A percentile compares a stretch with the other conserved stretches of the same genome.
Evolutionary conservation across 2,797 vertebrate species (phyloP).

Genomic region (Cercopithecus petaurista): DNA sequence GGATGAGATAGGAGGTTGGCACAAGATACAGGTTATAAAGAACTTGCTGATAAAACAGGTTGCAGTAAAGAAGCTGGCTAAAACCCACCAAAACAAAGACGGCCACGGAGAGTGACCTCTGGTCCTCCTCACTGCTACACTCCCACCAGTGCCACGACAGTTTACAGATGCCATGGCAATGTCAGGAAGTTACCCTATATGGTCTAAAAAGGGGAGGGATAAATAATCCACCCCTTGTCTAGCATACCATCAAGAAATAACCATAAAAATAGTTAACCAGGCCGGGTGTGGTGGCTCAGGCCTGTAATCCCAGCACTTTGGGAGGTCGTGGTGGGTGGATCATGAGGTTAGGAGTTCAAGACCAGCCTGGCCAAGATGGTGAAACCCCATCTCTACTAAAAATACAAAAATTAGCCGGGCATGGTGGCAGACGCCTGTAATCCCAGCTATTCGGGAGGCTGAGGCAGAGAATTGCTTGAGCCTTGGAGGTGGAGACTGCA

Average conservation of each 20-base stretch:
- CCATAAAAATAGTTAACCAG: background rate
- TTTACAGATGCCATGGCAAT: background rate
- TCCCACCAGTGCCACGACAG: background rate
- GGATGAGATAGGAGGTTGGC: background rate
- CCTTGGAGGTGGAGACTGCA: too few relatives aligned
- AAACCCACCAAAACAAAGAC: background rate
- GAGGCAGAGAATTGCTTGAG: too few relatives aligned
- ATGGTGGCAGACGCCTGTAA: too few relatives aligned
- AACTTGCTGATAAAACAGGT: background rate
- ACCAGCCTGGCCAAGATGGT: too few relatives aligned
- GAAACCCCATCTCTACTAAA: too few relatives aligned
- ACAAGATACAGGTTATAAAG: background rate
- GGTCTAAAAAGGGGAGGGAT: background rate
- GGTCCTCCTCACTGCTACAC: background rate
- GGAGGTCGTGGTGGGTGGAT: too few relatives aligned
- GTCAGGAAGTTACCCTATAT: background rate
- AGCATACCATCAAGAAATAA: background rate
- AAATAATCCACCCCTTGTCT: background rate
- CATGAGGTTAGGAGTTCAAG: too few relatives aligned
- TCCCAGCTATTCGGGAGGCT: too few relatives aligned
- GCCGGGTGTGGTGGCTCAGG: too few relatives aligned
- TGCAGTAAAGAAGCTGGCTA: background rate
- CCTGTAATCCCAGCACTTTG: too few relatives aligned
- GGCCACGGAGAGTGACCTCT: background rate
- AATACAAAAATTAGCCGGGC: too few relatives aligned